Evolutionary conservation across 2,113 vertebrate genomes (phyloP), one percentile per base, ranked within the genome.

Genomic region (Geothlypis trichas): DNA sequence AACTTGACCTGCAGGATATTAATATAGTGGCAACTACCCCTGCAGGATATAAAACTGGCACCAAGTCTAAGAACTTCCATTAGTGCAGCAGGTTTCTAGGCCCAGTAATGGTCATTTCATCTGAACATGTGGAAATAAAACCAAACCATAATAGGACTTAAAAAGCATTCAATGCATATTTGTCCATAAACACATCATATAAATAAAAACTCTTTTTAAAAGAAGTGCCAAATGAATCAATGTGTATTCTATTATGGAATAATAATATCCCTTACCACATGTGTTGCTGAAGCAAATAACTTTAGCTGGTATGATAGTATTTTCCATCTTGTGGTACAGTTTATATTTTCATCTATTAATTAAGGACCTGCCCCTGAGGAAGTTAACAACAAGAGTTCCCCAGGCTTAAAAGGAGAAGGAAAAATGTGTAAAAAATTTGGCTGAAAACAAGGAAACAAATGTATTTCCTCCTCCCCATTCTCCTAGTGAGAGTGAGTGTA

Each of bases 71-170:
- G 96, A 96, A 79, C 91, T 93, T 95, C 96, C 81, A 97, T 96
- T 93, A 96, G 81, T 68, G 27, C 26, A 90, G 61, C 86, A 90
- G 59, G 30, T 61, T 93, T 90, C 55, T 91, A 66, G 33, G 78
- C 76, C 82, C 83, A 90, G 72, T 92, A 98, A 97, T 69, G 82
- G 63, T 96, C 79, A 91, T 97, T 98, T 97, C 96, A 87, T 96
- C 90, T 54, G 87, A 97, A 97, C 96, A 98, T 96, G 96, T 98
- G 98, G 97, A 97, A 98, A 96, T 96, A 94, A 95, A 97, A 95
- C 39, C 93, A 97, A 97, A 93, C 77, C 95, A 85, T 97, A 96
- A 96, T 89, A 96, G 95, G 95, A 95, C 93, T 96, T 97, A 88
- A 93, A 97, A 97, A 96, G 96, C 76, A 97, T 96, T 97, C 95